Percentiles rank a stretch among this genome's conserved stretches.
Conservation (phyloP, 2,888 invertebrate genomes). For the Patella caerulea region DNA sequence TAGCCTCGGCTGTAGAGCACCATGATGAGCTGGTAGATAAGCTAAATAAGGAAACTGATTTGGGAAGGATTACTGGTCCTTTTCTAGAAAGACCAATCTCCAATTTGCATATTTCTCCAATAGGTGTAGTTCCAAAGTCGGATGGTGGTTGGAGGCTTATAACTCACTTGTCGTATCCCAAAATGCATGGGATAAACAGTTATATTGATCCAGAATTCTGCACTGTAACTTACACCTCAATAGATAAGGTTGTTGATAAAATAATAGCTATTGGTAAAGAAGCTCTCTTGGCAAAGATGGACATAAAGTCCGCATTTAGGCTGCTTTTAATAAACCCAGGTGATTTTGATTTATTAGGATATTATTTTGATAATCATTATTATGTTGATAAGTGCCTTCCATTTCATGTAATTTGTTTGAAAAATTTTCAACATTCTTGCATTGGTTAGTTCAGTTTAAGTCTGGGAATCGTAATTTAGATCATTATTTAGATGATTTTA, state of each 20-base stretch:
- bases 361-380: slow-evolving; percentile 22
- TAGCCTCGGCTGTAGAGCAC: background rate
- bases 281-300: slow-evolving; percentile 27
- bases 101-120: background rate
- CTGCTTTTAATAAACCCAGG: slow-evolving; percentile 28
- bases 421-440: background rate
- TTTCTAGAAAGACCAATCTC: background rate
- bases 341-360: slow-evolving; percentile 34
- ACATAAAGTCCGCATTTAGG: slow-evolving; percentile 36
- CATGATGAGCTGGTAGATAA: background rate
- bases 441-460: background rate
- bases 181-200: slow-evolving; percentile 24
- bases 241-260: slow-evolving; percentile 30
- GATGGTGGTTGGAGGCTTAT: slow-evolving; percentile 27
- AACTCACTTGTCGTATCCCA: slow-evolving; percentile 29
- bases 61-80: background rate
- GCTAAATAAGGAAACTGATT: background rate
- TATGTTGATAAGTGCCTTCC: slow-evolving; percentile 28
- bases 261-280: slow-evolving; percentile 23
- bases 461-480: background rate
- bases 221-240: slow-evolving; percentile 28
- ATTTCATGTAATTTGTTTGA: slow-evolving; percentile 9
- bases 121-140: background rate
- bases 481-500: slow-evolving; percentile 32
- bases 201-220: slow-evolving; percentile 24